Evolutionary conservation across 2,797 vertebrate genomes (phyloP).

Genomic region (Channallabes apus): DNA sequence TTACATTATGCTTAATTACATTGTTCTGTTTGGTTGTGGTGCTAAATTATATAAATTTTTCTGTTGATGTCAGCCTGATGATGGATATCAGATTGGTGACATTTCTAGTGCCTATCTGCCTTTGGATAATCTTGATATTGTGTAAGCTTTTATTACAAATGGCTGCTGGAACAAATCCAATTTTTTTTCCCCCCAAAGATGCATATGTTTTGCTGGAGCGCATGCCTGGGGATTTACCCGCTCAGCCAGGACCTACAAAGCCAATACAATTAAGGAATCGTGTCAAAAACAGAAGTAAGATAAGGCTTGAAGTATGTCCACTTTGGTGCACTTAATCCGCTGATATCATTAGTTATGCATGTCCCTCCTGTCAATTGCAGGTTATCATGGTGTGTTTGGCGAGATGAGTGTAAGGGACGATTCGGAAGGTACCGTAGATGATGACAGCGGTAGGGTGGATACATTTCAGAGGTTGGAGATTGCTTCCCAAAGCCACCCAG

Average conservation of each 20-base stretch:
- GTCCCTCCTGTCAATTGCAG: constrained; percentile 26
- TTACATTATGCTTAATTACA: not conserved
- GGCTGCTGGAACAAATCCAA: not conserved
- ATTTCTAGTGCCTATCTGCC: not conserved
- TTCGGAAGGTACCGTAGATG: not conserved
- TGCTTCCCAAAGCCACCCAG: not conserved
- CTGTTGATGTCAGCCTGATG: not conserved
- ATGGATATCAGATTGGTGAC: not conserved
- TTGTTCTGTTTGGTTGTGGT: not conserved
- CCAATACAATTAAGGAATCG: constrained; percentile 26
- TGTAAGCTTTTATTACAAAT: not conserved
- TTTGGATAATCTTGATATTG: not conserved
- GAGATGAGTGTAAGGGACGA: constrained; percentile 19
- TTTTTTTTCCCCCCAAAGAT: constrained; percentile 55
- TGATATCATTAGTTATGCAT: not conserved
- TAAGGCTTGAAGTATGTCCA: not conserved
- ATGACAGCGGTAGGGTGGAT: not conserved
- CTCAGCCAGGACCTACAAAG: constrained; percentile 56
- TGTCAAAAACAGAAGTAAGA: constrained; percentile 51
- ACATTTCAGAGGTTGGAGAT: not conserved
- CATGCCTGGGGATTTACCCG: constrained; percentile 63
- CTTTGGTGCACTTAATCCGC: constrained; percentile 16
- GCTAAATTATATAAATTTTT: not conserved
- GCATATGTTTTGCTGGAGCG: constrained; percentile 36
- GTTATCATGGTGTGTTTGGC: constrained; percentile 41